Conservation (phyloP, 2,797 vertebrate genomes). For the Smutsia temminckii region DNA sequence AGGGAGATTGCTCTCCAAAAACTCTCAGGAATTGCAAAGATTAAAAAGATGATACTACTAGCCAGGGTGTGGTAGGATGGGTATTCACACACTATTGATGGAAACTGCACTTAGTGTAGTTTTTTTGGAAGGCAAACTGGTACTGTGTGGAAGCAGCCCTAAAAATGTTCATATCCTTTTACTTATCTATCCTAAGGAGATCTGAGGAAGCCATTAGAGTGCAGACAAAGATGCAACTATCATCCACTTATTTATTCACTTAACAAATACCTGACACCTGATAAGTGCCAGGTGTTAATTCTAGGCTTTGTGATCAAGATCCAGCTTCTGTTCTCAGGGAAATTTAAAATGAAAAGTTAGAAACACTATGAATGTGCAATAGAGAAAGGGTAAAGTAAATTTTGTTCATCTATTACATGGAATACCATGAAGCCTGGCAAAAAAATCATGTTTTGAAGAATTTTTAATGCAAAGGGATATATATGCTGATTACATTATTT, state of each 20-base stretch:
- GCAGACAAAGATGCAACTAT: not conserved
- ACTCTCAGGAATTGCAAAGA: not conserved
- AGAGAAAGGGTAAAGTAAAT: not conserved
- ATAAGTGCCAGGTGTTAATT: not conserved
- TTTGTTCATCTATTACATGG: not conserved
- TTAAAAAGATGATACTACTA: not conserved
- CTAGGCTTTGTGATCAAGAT: not conserved
- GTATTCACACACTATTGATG: not conserved
- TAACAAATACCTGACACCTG: not conserved
- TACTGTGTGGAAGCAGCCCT: not conserved
- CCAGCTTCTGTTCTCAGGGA: not conserved
- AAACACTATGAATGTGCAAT: not conserved
- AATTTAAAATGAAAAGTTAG: not conserved
- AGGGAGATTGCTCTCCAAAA: not conserved
- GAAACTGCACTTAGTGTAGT: not conserved
- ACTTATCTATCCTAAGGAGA: not conserved
- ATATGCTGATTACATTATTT: not conserved
- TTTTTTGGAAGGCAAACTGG: not conserved
- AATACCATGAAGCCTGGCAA: not conserved
- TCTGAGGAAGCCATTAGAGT: not conserved
- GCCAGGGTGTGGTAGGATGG: not conserved
- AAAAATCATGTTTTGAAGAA: not conserved
- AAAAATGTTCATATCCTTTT: not conserved
- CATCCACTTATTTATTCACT: not conserved
- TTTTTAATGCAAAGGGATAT: not conserved